Conservation (phyloP, 1,140 invertebrate genomes). For the Odontomachus brunneus region DNA sequence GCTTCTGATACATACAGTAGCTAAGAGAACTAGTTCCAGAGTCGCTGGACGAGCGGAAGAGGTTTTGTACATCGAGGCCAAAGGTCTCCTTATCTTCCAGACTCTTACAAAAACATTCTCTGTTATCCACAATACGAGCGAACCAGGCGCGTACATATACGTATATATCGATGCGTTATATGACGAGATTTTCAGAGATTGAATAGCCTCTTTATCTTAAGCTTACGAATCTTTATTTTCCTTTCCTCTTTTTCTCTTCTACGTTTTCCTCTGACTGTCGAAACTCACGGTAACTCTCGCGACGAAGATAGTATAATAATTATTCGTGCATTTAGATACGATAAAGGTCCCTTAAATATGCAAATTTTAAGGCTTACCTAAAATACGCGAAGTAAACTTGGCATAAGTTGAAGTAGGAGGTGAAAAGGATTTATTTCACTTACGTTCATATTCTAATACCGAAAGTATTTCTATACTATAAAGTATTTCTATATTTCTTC, state of each 20-base stretch:
- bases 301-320: background rate
- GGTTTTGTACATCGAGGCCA: slow-evolving; percentile 78
- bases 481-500: too few species aligned
- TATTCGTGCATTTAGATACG: background rate
- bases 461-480: too few species aligned
- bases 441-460: too few species aligned
- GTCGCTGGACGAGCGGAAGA: slow-evolving; percentile 77
- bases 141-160: slow-evolving; percentile 26
- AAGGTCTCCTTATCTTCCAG: slow-evolving; percentile 77
- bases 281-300: slow-evolving; percentile 9
- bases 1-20: too few species aligned
- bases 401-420: too few species aligned
- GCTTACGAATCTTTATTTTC: background rate
- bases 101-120: slow-evolving; percentile 79
- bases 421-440: too few species aligned
- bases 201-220: slow-evolving; percentile 78
- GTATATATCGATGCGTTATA: slow-evolving; percentile 71
- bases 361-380: too few species aligned
- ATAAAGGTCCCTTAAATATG: background rate
- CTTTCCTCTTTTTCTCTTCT: background rate
- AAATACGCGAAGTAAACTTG: too few species aligned
- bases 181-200: slow-evolving; percentile 78
- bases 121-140: slow-evolving; percentile 75
- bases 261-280: too few species aligned
- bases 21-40: slow-evolving; percentile 47